Evolutionary conservation across 23 tunicate species (phyloP), one percentile per base, ranked within the genome.

Genomic region (Corella eumyota): DNA sequence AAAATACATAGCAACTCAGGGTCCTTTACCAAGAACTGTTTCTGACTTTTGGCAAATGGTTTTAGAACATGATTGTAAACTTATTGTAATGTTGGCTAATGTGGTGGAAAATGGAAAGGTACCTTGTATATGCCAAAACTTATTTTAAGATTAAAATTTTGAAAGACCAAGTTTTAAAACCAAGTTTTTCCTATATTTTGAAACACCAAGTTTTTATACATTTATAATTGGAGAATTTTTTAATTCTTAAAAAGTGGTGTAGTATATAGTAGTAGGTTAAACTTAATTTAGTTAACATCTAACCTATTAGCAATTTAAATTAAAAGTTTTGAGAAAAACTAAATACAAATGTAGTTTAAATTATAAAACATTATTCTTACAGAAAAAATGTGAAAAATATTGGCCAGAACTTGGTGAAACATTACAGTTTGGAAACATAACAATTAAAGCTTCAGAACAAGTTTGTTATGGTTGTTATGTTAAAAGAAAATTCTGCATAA

Each of bases 1-100:
- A 6, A 69, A 69, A 56, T 69, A 32, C 66, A 69, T 69, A 5
- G 74, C 74, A 21, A 69, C 74, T 3, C 74, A 69, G 34, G 74
- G 74, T 4, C 74, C 74, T n/a, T 17, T 55, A 3, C 4, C 49
- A 49, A 4, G 37, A 31, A 69, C 74, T 6, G 38, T 36, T 34
- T 45, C 34, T 13, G 74, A 69, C 36, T 56, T 69, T 31, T 69
- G 74, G 74, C 21, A 31, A 34, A 69, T 69, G 74, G 50, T 69
- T 28, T 53, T 46, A 37, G 50, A 56, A 25, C 27, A 69, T 33
- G 31, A 69, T 1, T 56, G 11, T 13, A 3, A 30, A 52, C 51
- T 69, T 27, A 69, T 69, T 4, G 74, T 69, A 1, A 54, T 69
- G 74, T 34, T 69, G 27, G 47, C 74, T 21, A 69, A 69, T 36